Percentiles rank a stretch among this genome's conserved stretches.
phyloP scores from a whole-genome alignment of 2,113 vertebrate species.

The Menidia beryllina region DNA sequence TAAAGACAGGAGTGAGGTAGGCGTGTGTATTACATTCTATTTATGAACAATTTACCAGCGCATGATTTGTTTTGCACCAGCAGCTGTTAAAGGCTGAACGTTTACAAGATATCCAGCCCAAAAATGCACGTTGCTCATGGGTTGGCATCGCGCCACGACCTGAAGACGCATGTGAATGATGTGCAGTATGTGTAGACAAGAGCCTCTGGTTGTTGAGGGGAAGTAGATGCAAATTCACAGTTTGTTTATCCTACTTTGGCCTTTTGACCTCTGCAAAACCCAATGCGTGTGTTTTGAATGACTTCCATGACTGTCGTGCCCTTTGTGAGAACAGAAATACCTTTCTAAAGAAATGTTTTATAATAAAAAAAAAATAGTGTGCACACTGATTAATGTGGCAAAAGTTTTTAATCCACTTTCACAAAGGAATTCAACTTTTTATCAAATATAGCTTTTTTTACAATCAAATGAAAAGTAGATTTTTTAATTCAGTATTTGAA shows the following conservation, averaged over 20 bases:
- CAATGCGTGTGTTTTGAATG: conserved; percentile 28
- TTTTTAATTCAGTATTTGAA: no score
- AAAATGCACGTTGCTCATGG: neutral
- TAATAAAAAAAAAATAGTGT: neutral
- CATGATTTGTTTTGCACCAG: neutral
- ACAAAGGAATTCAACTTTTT: no score
- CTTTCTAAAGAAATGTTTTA: neutral
- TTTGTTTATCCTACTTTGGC: conserved; percentile 58
- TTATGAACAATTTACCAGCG: conserved; percentile 1
- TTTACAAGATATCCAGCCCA: conserved; percentile 8
- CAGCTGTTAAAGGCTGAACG: conserved; percentile 30
- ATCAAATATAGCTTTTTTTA: no score
- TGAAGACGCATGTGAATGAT: conserved; percentile 8
- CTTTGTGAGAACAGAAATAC: neutral
- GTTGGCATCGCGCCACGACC: neutral
- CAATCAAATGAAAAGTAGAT: no score
- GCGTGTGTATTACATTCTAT: neutral
- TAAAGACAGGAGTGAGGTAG: conserved; percentile 7
- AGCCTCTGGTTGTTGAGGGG: neutral
- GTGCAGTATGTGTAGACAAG: conserved; percentile 1
- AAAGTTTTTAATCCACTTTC: no score
- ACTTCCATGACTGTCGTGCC: neutral
- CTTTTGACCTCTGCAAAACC: conserved; percentile 56
- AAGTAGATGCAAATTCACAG: conserved; percentile 53
- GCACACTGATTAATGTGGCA: no score